Evolutionary conservation across 2,888 invertebrate species (phyloP).

Genomic region (Nycteola revayana): DNA sequence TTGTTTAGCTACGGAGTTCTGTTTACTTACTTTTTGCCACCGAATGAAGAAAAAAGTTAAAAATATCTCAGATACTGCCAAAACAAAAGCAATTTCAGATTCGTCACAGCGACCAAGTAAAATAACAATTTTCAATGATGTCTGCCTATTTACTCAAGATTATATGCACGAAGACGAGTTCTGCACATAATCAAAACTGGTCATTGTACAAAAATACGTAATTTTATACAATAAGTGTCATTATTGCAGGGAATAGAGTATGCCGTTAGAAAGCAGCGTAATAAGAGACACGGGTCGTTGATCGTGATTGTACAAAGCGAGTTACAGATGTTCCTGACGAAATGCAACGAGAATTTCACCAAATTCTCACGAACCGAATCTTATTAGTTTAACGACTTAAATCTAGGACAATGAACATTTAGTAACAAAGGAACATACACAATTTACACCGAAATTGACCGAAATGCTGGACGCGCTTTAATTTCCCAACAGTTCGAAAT

Average conservation of each 20-base stretch:
- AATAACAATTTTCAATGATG: slow-evolving; percentile 17
- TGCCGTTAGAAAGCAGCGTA: slow-evolving; percentile 46
- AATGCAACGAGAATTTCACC: too few species aligned
- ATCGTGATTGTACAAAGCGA: slow-evolving; percentile 9
- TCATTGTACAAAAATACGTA: slow-evolving; percentile 33
- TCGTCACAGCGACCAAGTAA: slow-evolving; percentile 23
- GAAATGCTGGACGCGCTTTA: too few species aligned
- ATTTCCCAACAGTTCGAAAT: too few species aligned
- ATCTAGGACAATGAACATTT: too few species aligned
- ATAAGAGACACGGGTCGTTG: slow-evolving; percentile 33
- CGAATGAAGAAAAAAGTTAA: slow-evolving; percentile 5
- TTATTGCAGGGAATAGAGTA: slow-evolving; percentile 38
- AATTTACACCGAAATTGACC: too few species aligned
- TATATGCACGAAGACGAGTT: slow-evolving; percentile 7
- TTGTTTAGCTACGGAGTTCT: slow-evolving; percentile 19
- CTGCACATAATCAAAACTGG: slow-evolving; percentile 4
- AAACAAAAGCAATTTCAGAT: slow-evolving; percentile 27
- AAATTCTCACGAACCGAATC: too few species aligned
- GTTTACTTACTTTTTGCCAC: slow-evolving; percentile 30
- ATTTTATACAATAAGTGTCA: slow-evolving; percentile 43
- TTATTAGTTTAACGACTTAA: too few species aligned
- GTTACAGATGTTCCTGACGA: too few species aligned
- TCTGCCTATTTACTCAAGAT: slow-evolving; percentile 16
- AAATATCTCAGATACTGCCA: slow-evolving; percentile 13
- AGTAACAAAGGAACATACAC: too few species aligned